phyloP scores from a whole-genome alignment of 2,113 vertebrate species.

The Solea solea region DNA sequence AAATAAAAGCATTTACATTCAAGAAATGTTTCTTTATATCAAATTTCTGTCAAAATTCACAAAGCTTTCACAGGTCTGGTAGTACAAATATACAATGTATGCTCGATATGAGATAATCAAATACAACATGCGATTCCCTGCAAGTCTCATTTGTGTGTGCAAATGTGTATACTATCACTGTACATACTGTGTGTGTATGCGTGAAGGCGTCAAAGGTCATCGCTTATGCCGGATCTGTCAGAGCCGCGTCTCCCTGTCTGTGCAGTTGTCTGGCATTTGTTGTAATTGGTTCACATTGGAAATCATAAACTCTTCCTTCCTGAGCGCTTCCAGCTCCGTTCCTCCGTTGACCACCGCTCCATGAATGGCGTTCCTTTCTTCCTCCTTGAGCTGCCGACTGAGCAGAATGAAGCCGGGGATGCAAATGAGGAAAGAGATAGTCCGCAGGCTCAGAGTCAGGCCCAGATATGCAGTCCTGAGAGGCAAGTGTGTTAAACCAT shows the following conservation, averaged over 20 bases:
- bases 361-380: constrained; percentile 62
- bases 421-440: constrained; percentile 85
- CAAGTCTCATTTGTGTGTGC: constrained; percentile 48
- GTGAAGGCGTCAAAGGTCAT: background rate
- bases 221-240: constrained; percentile 63
- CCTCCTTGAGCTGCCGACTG: constrained; percentile 76
- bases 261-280: constrained; percentile 76
- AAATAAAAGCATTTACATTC: constrained; percentile 62
- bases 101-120: constrained; percentile 55
- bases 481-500: background rate
- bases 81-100: constrained; percentile 75
- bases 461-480: constrained; percentile 89
- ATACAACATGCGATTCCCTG: constrained; percentile 65
- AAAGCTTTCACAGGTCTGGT: constrained; percentile 59
- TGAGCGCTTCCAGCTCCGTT: constrained; percentile 72
- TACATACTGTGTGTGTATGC: constrained; percentile 4
- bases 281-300: constrained; percentile 73
- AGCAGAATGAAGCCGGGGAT: constrained; percentile 84
- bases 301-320: constrained; percentile 80
- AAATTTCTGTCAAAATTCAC: constrained; percentile 59
- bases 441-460: constrained; percentile 86
- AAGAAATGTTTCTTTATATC: constrained; percentile 61
- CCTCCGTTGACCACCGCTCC: constrained; percentile 70
- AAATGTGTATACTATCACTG: constrained; percentile 18
- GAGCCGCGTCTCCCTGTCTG: constrained; percentile 87